Percentiles rank a stretch among this genome's conserved stretches.
Evolutionary conservation across 2,888 invertebrate species (phyloP).

Genomic region (Athalia cordata): DNA sequence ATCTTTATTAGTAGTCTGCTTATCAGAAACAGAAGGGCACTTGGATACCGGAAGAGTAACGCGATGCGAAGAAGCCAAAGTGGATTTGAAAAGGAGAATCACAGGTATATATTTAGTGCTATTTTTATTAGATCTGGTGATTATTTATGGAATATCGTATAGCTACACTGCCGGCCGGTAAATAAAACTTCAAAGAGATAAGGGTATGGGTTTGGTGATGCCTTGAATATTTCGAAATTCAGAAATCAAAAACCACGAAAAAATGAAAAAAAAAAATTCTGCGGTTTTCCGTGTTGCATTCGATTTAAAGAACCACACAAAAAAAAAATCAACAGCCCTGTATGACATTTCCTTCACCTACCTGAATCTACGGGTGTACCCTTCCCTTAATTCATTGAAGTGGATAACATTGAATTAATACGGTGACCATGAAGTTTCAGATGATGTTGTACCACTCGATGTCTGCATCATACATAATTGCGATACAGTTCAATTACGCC

Average conservation of each 20-base stretch:
- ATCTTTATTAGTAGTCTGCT: slow-evolving; percentile 6
- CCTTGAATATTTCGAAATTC: slow-evolving; percentile 19
- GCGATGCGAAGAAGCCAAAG: too few relatives aligned
- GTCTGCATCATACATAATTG: not conserved
- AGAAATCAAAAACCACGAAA: not conserved
- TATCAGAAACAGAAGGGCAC: slow-evolving; percentile 18
- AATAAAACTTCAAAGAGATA: too few relatives aligned
- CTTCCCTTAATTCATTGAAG: slow-evolving; percentile 23
- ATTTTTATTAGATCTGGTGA: too few relatives aligned
- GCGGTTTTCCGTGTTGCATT: slow-evolving; percentile 36
- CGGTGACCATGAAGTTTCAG: not conserved
- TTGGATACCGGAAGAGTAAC: too few relatives aligned
- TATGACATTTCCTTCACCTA: not conserved
- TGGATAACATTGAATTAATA: too few relatives aligned
- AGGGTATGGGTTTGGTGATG: not conserved
- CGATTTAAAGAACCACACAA: not conserved
- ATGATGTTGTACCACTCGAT: not conserved
- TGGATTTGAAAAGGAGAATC: too few relatives aligned
- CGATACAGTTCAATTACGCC: not conserved
- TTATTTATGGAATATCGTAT: too few relatives aligned
- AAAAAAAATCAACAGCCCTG: not conserved
- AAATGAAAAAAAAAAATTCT: not conserved
- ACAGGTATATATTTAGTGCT: too few relatives aligned
- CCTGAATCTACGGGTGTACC: not conserved
- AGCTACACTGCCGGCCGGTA: too few relatives aligned